Evolutionary conservation across 2,113 vertebrate species (phyloP), one percentile per base, ranked within the genome.

Genomic region (Sylvilagus bachmani): DNA sequence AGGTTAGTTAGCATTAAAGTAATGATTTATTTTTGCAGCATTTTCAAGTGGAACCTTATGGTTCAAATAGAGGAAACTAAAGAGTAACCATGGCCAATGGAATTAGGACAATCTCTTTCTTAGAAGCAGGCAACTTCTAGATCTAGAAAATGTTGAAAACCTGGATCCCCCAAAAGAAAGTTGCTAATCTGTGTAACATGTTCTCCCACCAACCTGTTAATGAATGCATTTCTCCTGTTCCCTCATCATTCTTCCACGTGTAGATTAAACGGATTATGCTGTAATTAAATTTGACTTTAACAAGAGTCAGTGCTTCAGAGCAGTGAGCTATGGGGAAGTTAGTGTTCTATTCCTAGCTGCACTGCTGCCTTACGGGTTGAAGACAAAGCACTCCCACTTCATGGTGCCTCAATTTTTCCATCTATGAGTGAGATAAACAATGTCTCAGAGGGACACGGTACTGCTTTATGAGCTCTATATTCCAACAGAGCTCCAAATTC

Each of bases 231-330:
- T 95, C 79, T 61, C 38, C 78, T 96, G 73, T 5, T 44, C 81
- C 74, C 55, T 96, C 53, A 2, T 95, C 90, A 92, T 94, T 83
- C 82, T 90, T 93, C 78, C 10, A 4, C 31, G 66, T 86, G 87
- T 90, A 94, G 96, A 96, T 97, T 96, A 96, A 97, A 71, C 0
- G 66, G 95, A 96, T 97, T 97, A 97, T 70, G 74, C 29, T 78
- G 53, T 95, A 95, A 97, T 97, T 97, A 97, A 96, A 94, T 89
- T 89, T 49, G 81, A 91, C 73, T 95, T 67, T 83, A 29, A 66
- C 27, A 74, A 81, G 90, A 92, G 95, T 84, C 16, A 51, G 71
- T 67, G 75, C 73, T 81, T 89, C 38, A 64, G 71, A 91, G 77
- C 36, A 58, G 27, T 31, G 75, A 86, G 62, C 86, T 81, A 12